Evolutionary conservation across 2,113 vertebrate genomes (phyloP).

Genomic region (Rhinolophus sinicus): DNA sequence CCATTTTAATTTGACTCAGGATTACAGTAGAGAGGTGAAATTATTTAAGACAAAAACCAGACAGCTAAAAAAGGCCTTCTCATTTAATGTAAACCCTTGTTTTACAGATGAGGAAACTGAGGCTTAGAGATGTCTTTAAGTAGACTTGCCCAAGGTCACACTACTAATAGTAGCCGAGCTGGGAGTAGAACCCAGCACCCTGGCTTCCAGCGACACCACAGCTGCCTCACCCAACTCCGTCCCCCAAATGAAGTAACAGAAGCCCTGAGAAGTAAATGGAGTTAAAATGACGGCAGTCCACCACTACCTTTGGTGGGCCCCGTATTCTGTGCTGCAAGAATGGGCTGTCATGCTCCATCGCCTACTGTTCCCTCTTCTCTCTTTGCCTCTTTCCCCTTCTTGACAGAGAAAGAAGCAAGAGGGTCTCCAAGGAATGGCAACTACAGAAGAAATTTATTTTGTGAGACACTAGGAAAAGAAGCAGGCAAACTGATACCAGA

Average conservation of each 20-base stretch:
- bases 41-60: constrained; percentile 27
- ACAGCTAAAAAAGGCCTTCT: constrained; percentile 58
- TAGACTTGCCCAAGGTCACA: constrained; percentile 78
- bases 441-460: constrained; percentile 64
- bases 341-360: constrained; percentile 59
- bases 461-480: constrained; percentile 51
- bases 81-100: constrained; percentile 51
- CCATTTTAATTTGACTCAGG: neutral
- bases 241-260: constrained; percentile 59
- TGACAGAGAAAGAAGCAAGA: constrained; percentile 72
- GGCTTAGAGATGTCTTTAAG: constrained; percentile 69
- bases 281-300: constrained; percentile 66
- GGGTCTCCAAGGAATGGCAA: constrained; percentile 61
- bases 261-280: constrained; percentile 46
- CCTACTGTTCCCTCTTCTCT: constrained; percentile 65
- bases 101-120: constrained; percentile 79
- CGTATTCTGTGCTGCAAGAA: constrained; percentile 58
- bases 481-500: constrained; percentile 36
- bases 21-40: neutral
- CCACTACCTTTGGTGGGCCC: constrained; percentile 61
- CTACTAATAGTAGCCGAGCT: constrained; percentile 8
- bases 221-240: constrained; percentile 42
- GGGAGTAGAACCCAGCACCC: constrained; percentile 59
- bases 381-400: constrained; percentile 74
- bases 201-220: constrained; percentile 11